Percentiles rank a stretch among this genome's conserved stretches.
These are phyloP conservation scores for Botia almorhae DNA, from an alignment of 2,797 vertebrate species.

Conservation along the genomic window DNA sequence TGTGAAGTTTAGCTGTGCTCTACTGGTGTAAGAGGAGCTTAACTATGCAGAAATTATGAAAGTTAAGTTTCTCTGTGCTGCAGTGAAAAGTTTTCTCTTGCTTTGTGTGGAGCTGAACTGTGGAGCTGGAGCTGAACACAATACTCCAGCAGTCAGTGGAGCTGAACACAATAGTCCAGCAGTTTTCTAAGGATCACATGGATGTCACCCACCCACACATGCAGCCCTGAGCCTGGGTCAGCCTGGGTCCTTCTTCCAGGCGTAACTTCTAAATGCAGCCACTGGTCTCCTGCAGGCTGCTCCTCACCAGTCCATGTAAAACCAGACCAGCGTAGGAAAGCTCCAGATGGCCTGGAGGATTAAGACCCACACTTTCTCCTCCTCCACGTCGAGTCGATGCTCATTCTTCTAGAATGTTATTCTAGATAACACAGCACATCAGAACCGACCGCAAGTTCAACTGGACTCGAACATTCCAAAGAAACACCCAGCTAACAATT, in stretches of 20 bases:
- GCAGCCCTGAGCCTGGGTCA: constrained; percentile 14
- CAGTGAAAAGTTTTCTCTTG: no score
- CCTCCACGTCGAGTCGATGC: constrained; percentile 41
- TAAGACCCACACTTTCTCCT: not conserved
- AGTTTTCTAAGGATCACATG: constrained; percentile 2
- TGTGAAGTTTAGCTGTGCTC: not conserved
- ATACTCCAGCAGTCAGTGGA: no score
- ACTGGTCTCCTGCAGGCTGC: constrained; percentile 27
- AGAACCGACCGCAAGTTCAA: no score
- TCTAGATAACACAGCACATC: not conserved
- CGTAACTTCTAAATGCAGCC: constrained; percentile 18
- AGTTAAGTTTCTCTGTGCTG: no score
- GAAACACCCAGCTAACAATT: no score
- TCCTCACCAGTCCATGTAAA: constrained; percentile 17
- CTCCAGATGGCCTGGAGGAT: constrained; percentile 44
- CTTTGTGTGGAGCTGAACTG: not conserved
- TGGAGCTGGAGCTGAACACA: no score
- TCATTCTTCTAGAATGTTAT: not conserved
- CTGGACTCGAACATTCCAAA: no score
- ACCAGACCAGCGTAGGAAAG: constrained; percentile 37
- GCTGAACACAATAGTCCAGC: no score
- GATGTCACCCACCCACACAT: not conserved
- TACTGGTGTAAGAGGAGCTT: no score
- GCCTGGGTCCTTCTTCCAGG: constrained; percentile 16
- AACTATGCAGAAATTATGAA: no score